These are phyloP conservation scores for Periphyllus acericola DNA, from an alignment of 2,888 invertebrate genomes.

Conservation along the genomic window DNA sequence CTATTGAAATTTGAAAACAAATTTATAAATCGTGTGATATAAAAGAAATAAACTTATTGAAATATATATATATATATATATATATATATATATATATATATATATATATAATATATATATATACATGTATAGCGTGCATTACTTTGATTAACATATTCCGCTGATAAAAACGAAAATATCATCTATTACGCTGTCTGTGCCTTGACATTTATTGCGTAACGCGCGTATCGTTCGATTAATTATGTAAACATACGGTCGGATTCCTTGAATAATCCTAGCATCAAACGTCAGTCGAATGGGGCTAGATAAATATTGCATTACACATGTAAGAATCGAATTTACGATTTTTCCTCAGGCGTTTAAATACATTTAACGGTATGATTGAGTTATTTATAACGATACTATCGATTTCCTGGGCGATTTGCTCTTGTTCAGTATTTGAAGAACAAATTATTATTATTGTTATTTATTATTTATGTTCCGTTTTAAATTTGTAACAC, in stretches of 20 bases:
- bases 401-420: not conserved
- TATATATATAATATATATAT: too few relatives aligned
- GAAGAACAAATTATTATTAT: too few relatives aligned
- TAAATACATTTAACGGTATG: not conserved
- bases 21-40: too few relatives aligned
- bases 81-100: too few relatives aligned
- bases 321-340: not conserved
- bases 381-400: not conserved
- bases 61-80: too few relatives aligned
- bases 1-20: too few relatives aligned
- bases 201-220: constrained; percentile 47
- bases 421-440: not conserved
- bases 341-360: not conserved
- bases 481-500: too few relatives aligned
- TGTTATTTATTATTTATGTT: too few relatives aligned
- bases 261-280: constrained; percentile 23
- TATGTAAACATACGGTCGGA: constrained; percentile 16
- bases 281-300: constrained; percentile 2
- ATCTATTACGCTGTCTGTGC: constrained; percentile 21
- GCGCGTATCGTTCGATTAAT: constrained; percentile 32
- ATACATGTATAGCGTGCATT: not conserved
- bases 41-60: too few relatives aligned
- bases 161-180: constrained; percentile 31
- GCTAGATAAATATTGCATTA: constrained; percentile 28
- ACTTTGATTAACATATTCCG: constrained; percentile 35